Evolutionary conservation across 2,113 vertebrate genomes (phyloP).

Genomic region (Columbina picui): DNA sequence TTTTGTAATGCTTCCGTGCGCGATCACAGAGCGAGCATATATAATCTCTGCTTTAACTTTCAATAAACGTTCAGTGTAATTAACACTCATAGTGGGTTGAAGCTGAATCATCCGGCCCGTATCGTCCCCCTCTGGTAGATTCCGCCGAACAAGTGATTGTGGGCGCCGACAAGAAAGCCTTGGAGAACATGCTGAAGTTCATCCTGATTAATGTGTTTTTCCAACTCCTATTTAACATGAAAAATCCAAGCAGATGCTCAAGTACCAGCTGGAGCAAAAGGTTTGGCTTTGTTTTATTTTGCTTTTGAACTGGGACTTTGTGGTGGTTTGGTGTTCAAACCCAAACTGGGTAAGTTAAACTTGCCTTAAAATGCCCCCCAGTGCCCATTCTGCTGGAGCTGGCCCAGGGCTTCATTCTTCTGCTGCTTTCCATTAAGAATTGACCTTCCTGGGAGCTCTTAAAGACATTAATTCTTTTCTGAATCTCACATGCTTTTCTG

Average conservation of each 20-base stretch:
- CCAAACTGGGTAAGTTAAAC: neutral
- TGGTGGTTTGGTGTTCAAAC: neutral
- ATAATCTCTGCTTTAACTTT: too few relatives aligned
- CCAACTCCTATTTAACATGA: neutral
- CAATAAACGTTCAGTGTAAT: too few relatives aligned
- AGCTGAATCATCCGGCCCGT: too few relatives aligned
- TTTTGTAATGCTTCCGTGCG: too few relatives aligned
- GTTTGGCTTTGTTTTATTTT: too few relatives aligned
- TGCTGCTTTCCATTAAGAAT: neutral
- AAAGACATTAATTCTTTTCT: neutral
- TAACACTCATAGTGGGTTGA: too few relatives aligned
- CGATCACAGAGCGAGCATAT: too few relatives aligned
- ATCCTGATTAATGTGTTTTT: neutral
- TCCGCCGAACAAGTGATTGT: too few relatives aligned
- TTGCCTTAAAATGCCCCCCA: neutral
- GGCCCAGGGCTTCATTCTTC: neutral
- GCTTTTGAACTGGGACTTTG: neutral
- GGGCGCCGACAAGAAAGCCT: too few relatives aligned
- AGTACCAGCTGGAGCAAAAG: neutral
- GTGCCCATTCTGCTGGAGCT: neutral
- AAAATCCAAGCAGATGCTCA: neutral
- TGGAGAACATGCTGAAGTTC: neutral
- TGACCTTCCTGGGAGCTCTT: neutral
- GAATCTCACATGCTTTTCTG: neutral
- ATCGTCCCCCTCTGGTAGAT: too few relatives aligned